Evolutionary conservation across 2,113 vertebrate genomes (phyloP).

Genomic region (Mobula hypostoma): DNA sequence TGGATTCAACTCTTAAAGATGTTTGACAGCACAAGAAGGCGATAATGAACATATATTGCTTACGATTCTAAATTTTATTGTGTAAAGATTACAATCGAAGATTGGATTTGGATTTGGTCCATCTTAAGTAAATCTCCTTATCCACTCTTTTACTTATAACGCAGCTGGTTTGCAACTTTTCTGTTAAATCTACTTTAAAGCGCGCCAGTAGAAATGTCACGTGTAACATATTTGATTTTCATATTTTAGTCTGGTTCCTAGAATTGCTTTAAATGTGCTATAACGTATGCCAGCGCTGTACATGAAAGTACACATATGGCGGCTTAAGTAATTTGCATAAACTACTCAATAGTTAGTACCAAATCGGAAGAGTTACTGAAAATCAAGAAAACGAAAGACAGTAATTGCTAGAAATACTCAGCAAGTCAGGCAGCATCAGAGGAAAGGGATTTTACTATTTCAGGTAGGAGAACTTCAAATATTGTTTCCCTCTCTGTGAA

Average conservation of each 20-base stretch:
- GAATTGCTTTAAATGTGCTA: not conserved
- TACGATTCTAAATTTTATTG: not conserved
- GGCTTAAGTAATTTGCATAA: not conserved
- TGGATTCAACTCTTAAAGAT: not conserved
- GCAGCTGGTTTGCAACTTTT: not conserved
- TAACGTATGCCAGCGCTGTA: not conserved
- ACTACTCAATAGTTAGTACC: not conserved
- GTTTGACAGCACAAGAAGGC: not conserved
- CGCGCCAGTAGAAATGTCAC: not conserved
- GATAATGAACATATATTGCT: not conserved
- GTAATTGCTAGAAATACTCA: no score
- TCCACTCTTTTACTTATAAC: not conserved
- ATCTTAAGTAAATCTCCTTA: not conserved
- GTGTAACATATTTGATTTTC: constrained; percentile 8
- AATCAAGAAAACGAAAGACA: no score
- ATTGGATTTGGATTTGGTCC: not conserved
- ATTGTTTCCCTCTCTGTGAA: not conserved
- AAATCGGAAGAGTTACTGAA: not conserved
- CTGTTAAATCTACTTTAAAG: not conserved
- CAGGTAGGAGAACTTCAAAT: no score
- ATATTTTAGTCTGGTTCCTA: not conserved
- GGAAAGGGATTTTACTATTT: no score
- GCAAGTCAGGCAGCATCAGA: no score
- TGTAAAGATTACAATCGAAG: not conserved
- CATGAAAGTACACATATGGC: not conserved